These are phyloP conservation scores for Phania funesta DNA, from an alignment of 2,888 invertebrate genomes.

Conservation along the genomic window DNA sequence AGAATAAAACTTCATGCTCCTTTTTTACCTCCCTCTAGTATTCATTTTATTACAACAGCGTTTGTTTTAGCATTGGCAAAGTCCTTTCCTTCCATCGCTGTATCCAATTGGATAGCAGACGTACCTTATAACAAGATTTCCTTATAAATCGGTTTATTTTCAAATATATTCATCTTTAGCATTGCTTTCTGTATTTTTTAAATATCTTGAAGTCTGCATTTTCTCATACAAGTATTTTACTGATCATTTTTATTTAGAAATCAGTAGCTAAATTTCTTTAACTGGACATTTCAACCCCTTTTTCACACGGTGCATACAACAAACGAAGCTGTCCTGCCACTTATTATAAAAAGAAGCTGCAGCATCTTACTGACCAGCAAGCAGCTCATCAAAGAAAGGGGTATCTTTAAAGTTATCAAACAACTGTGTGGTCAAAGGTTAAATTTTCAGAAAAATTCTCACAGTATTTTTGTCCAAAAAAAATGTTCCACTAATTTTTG, in stretches of 20 bases:
- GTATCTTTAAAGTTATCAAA: conserved; percentile 17
- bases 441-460: conserved; percentile 74
- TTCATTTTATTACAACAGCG: too few species aligned
- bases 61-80: too few species aligned
- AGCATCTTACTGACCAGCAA: conserved; percentile 69
- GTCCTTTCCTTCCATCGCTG: too few species aligned
- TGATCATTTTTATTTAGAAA: background rate
- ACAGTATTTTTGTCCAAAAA: conserved; percentile 72
- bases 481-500: conserved; percentile 4
- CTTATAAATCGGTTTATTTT: too few species aligned
- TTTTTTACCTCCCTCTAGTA: too few species aligned
- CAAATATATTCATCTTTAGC: too few species aligned
- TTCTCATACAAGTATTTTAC: too few species aligned
- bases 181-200: too few species aligned
- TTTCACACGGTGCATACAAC: conserved; percentile 10
- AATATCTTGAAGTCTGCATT: too few species aligned
- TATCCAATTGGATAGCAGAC: too few species aligned
- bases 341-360: conserved; percentile 42
- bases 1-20: too few species aligned
- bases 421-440: conserved; percentile 73
- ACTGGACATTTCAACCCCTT: conserved; percentile 64
- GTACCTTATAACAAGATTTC: too few species aligned
- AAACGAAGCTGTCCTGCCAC: conserved; percentile 26
- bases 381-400: conserved; percentile 33
- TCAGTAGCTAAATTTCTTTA: background rate